Evolutionary conservation across 92 coral and sea anemone genomes (phyloP).

Genomic region (Diadumene lineata): DNA sequence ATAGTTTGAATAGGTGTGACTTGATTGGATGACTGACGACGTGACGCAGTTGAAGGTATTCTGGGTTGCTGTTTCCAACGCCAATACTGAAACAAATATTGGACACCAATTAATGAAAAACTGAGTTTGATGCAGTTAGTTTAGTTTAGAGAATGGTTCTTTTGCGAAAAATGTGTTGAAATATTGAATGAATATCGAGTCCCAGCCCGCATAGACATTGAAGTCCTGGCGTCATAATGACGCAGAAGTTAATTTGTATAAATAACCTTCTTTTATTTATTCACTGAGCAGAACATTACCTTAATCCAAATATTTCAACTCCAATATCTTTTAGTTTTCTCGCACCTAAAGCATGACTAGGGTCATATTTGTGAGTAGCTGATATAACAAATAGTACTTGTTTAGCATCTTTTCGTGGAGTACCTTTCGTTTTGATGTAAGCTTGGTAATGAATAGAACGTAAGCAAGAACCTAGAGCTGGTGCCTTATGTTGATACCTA

Average conservation of each 20-base stretch:
- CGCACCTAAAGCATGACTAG: background rate
- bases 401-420: constrained; percentile 34
- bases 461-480: constrained; percentile 35
- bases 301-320: constrained; percentile 37
- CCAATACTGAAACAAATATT: constrained; percentile 22
- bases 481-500: constrained; percentile 17
- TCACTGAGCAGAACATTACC: too few relatives aligned
- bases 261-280: too few relatives aligned
- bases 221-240: too few relatives aligned
- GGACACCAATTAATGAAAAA: too few relatives aligned
- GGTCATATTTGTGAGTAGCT: constrained; percentile 6
- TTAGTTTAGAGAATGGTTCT: too few relatives aligned
- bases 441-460: constrained; percentile 27
- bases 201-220: too few relatives aligned
- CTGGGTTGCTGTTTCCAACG: constrained; percentile 6
- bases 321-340: constrained; percentile 14
- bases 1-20: constrained; percentile 32
- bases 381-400: constrained; percentile 36
- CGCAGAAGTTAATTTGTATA: too few relatives aligned
- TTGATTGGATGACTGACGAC: constrained; percentile 37
- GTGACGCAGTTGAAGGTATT: constrained; percentile 14
- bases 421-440: background rate
- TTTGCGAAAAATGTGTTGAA: too few relatives aligned
- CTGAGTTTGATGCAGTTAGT: too few relatives aligned
- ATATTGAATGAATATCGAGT: too few relatives aligned